Base-by-base conservation (phyloP, 1,140 invertebrate species). In the Drosophila suzukii region DNA sequence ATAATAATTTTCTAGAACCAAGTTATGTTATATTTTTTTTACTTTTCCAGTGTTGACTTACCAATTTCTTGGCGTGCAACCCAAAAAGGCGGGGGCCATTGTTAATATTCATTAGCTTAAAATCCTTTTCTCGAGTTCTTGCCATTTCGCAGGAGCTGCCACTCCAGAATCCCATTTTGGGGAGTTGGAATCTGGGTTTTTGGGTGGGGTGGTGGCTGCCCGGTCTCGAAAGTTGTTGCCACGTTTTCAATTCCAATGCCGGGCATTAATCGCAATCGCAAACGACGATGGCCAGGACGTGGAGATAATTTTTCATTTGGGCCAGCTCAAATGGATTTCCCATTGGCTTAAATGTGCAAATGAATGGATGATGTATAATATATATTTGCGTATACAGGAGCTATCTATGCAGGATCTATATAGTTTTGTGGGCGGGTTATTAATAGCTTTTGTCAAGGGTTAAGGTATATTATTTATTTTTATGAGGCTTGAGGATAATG, bases 31-130 rank as follows among this genome's bases (percentile, higher is more conserved):
- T 7, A 1, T 2, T 3, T 44, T 44, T 3, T 0, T 17, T 3
- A 0, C 0, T 32, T 17, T 12, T 44, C 4, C 6, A 30, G 3
- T 8, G 13, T 0, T n/a, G 5, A 10, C 20, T 36, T 13, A 3
- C 8, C 1, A 13, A 2, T 38, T 30, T 27, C 32, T 30, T 27
- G 17, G 15, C 6, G 17, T 54, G 51, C 5, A 38, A 12, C 12
- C 34, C 17, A 1, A 13, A 54, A 34, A 39, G 17, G 34, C 54
- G 6, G 54, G 13, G 34, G 49, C 75, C 43, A 88, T 88, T 85
- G 75, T 88, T 85, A 85, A 82, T 86, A 85, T 88, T 85, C 78
- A 85, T 85, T 85, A 86, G 78, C 65, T 63, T 49, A 47, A 85
- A 86, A 85, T 85, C 82, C 82, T 88, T 85, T 76, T 72, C 61